Percentiles rank a stretch among this genome's conserved stretches.
Evolutionary conservation across 2,888 invertebrate genomes (phyloP).

Genomic region (Tupiocoris notatus): DNA sequence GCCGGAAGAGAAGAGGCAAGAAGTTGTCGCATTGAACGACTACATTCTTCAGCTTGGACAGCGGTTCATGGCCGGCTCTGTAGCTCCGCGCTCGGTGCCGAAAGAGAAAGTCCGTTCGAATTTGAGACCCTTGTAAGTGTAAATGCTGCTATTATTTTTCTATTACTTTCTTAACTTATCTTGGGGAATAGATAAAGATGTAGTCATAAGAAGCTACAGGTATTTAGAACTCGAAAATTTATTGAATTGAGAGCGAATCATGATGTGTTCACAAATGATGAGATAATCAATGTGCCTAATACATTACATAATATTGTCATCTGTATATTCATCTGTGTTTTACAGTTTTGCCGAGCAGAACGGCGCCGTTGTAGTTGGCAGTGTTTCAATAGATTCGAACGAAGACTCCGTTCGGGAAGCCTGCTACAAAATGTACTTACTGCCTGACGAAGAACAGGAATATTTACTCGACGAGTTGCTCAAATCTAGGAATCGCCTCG

Average conservation of each 20-base stretch:
- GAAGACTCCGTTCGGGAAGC: conserved; percentile 79
- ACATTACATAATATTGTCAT: no score
- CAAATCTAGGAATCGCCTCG: conserved; percentile 72
- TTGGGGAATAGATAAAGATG: no score
- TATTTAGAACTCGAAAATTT: no score
- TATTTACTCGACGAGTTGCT: conserved; percentile 70
- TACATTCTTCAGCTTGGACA: conserved; percentile 77
- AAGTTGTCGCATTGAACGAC: conserved; percentile 85
- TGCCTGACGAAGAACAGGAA: conserved; percentile 76
- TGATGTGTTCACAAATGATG: no score
- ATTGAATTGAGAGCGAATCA: no score
- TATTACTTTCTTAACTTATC: no score
- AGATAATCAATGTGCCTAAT: no score
- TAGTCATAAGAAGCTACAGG: no score
- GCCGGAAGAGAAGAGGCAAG: conserved; percentile 66
- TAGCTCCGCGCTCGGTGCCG: conserved; percentile 66
- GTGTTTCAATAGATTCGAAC: conserved; percentile 79
- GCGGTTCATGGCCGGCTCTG: conserved; percentile 74
- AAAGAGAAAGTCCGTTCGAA: conserved; percentile 61
- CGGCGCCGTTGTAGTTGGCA: conserved; percentile 72
- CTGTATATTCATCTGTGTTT: no score
- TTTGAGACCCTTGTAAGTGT: conserved; percentile 70
- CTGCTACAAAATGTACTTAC: conserved; percentile 81
- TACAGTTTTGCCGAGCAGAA: conserved; percentile 65
- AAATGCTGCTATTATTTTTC: background rate